A percentile compares a stretch with the other conserved stretches of the same genome.
These are phyloP conservation scores for Drosophila phalerata DNA, from an alignment of 2,888 invertebrate genomes.

Conservation along the genomic window DNA sequence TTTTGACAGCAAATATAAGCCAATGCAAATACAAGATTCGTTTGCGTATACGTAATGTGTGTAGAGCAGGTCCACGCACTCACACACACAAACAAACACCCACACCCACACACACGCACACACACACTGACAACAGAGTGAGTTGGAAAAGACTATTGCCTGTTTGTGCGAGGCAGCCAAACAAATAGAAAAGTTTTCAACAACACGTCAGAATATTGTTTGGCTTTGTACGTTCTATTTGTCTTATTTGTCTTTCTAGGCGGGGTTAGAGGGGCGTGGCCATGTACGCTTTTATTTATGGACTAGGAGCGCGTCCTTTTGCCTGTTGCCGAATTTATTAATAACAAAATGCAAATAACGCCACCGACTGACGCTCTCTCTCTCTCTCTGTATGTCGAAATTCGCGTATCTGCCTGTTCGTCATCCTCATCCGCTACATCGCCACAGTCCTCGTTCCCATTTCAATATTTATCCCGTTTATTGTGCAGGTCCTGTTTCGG, in stretches of 20 bases:
- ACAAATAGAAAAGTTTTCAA: conserved; percentile 54
- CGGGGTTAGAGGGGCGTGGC: neutral
- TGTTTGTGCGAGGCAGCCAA: conserved; percentile 33
- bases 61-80: conserved; percentile 8
- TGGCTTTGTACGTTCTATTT: conserved; percentile 36
- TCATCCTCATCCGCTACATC: neutral
- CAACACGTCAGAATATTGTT: conserved; percentile 58
- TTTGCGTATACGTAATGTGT: conserved; percentile 55
- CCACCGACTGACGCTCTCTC: conserved; percentile 41
- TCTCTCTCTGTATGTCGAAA: conserved; percentile 23
- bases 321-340: conserved; percentile 69
- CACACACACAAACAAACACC: conserved; percentile 30
- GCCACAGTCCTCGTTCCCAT: neutral
- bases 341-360: conserved; percentile 76
- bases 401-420: conserved; percentile 22
- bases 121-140: conserved; percentile 6
- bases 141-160: conserved; percentile 15
- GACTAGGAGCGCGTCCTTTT: conserved; percentile 41
- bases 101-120: conserved; percentile 21
- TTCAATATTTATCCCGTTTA: neutral
- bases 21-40: conserved; percentile 70
- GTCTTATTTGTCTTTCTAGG: conserved; percentile 7
- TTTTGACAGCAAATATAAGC: conserved; percentile 66
- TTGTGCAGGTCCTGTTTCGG: neutral
- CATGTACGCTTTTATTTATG: conserved; percentile 31